These are phyloP conservation scores for Lordiphosa fenestrarum DNA, from an alignment of 2,888 invertebrate genomes.

Conservation along the genomic window DNA sequence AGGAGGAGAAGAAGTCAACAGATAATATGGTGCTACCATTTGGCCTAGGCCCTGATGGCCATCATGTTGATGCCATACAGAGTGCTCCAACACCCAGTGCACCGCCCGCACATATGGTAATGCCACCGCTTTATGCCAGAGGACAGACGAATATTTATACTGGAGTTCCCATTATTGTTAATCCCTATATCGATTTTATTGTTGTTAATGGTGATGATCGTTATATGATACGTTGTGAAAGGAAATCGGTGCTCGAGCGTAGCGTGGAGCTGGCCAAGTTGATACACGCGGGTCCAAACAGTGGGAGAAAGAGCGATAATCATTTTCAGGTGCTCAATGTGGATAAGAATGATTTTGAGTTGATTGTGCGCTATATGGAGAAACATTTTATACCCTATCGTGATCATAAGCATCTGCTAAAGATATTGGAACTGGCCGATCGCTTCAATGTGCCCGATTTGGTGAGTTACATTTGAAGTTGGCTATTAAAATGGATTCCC, in stretches of 20 bases:
- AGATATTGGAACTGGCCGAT: conserved; percentile 79
- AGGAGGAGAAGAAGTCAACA: neutral
- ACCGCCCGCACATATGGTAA: conserved; percentile 72
- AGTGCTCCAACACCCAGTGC: conserved; percentile 75
- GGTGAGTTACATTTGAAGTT: conserved; percentile 51
- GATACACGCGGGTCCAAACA: conserved; percentile 79
- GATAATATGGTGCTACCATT: conserved; percentile 78
- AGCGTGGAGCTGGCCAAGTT: conserved; percentile 79
- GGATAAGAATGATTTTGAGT: conserved; percentile 79
- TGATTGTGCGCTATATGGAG: conserved; percentile 79
- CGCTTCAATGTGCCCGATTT: conserved; percentile 80
- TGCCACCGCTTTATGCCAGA: conserved; percentile 48
- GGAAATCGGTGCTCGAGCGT: conserved; percentile 78
- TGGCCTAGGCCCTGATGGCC: conserved; percentile 77
- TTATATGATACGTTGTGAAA: conserved; percentile 79
- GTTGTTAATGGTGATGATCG: conserved; percentile 80
- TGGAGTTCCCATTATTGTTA: conserved; percentile 75
- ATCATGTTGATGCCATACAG: conserved; percentile 70
- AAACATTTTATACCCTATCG: conserved; percentile 79
- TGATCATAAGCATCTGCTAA: conserved; percentile 79
- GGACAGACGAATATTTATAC: conserved; percentile 74
- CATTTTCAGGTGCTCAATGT: conserved; percentile 79
- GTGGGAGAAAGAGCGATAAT: conserved; percentile 79
- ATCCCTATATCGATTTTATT: conserved; percentile 79
- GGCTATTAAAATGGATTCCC: too few relatives aligned